phyloP scores from a whole-genome alignment of 2,113 vertebrate genomes.

The Hoplias malabaricus region DNA sequence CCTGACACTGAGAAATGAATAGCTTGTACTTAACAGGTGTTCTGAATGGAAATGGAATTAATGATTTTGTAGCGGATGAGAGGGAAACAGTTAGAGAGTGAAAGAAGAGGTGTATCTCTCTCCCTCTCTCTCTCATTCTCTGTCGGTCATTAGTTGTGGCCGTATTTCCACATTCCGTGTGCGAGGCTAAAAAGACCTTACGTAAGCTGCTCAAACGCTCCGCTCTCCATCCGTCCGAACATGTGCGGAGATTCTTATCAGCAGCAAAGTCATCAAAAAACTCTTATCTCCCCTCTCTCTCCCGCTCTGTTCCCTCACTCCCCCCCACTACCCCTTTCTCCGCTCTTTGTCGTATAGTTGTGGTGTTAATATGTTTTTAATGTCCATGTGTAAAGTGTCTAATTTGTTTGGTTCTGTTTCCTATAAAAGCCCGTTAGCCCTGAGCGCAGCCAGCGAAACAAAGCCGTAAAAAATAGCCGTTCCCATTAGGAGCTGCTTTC shows the following conservation, averaged over 20 bases:
- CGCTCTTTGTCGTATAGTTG: constrained; percentile 64
- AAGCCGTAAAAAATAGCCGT: constrained; percentile 79
- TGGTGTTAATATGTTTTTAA: constrained; percentile 83
- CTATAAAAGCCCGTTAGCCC: constrained; percentile 78
- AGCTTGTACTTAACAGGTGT: too few relatives aligned
- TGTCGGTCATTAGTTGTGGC: constrained; percentile 43
- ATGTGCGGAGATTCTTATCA: constrained; percentile 21
- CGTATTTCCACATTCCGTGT: not conserved
- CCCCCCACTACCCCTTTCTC: not conserved
- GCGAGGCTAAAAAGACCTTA: constrained; percentile 1
- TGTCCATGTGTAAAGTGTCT: constrained; percentile 78
- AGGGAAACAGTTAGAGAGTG: too few relatives aligned
- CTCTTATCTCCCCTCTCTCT: not conserved
- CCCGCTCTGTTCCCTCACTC: not conserved
- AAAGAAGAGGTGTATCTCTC: not conserved
- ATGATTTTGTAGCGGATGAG: too few relatives aligned
- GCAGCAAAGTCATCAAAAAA: constrained; percentile 42
- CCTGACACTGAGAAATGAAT: too few relatives aligned
- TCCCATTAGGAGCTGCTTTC: constrained; percentile 77
- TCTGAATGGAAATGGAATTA: too few relatives aligned
- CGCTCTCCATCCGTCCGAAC: not conserved
- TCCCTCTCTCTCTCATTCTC: constrained; percentile 37
- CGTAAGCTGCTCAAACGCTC: not conserved
- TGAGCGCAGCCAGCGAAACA: constrained; percentile 77
- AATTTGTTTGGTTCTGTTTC: constrained; percentile 79